Conservation (phyloP, 2,888 invertebrate genomes). For the Eupithecia pulchellata region DNA sequence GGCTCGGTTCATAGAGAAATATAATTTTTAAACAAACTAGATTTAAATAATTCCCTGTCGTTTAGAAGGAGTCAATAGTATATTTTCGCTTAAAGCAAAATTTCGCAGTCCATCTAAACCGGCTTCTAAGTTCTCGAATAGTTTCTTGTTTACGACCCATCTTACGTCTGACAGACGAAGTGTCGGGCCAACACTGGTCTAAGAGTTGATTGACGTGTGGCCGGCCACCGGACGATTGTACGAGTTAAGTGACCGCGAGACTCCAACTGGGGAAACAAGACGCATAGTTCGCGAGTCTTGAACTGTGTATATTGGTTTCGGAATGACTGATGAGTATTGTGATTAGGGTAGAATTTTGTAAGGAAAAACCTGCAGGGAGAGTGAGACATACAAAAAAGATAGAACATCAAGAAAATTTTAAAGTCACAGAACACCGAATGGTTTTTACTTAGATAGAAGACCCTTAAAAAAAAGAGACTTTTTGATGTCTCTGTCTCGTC, state of each 20-base stretch:
- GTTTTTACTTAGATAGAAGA: not conserved
- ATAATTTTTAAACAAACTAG: conserved; percentile 47
- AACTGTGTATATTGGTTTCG: conserved; percentile 66
- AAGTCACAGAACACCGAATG: not conserved
- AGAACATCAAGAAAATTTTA: not conserved
- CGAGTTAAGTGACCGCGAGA: conserved; percentile 52
- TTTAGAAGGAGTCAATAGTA: not conserved
- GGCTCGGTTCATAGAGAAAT: conserved; percentile 69
- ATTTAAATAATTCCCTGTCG: not conserved
- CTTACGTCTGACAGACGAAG: conserved; percentile 45
- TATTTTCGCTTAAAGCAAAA: not conserved
- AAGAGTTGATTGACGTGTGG: conserved; percentile 77
- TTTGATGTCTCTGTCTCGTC: not conserved
- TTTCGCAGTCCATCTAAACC: conserved; percentile 14
- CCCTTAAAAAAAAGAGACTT: not conserved
- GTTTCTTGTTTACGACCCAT: conserved; percentile 38
- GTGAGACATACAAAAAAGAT: too few relatives aligned
- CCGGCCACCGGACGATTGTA: conserved; percentile 68
- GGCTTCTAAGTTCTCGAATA: conserved; percentile 35
- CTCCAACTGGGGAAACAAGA: conserved; percentile 55
- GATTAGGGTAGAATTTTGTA: conserved; percentile 41
- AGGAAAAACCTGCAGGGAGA: not conserved
- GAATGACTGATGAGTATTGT: conserved; percentile 68
- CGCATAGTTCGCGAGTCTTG: conserved; percentile 61
- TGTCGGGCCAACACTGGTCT: conserved; percentile 52